Base-by-base conservation (phyloP, 2,888 invertebrate species). In the Ophion costatus region DNA sequence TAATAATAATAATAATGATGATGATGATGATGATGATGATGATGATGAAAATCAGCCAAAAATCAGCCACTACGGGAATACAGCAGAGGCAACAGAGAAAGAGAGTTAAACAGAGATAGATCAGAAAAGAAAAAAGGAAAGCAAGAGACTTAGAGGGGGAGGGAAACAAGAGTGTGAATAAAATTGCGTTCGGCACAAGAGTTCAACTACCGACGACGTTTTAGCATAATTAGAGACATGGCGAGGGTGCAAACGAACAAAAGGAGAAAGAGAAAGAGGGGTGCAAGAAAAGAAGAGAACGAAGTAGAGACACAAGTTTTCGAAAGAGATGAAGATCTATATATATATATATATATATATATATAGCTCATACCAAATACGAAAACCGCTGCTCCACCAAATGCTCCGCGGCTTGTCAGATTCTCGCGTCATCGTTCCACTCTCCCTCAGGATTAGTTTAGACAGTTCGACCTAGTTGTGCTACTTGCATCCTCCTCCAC, bases 381-480 rank as follows among this genome's bases (percentile, higher is more conserved):
- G 71, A 20, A 85, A 82, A 82, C 75, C 71, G 56, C 73, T 24
- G 63, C 80, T 57, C 63, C 73, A 69, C 76, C 73, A 73, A 79
- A 61, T 76, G 61, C 38, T 67, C 70, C 81, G 42, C 56, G 17
- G 71, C 56, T 80, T 84, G 84, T 84, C 84, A 82, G 70, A 79
- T 64, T 83, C 79, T 84, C 84, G 75, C 84, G 82, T 84, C 82
- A 84, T 82, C 82, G 71, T 85, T 51, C 56, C 11, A 14, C 85
- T 73, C 59, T 77, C 80, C 80, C 80, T 70, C 82, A 76, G 76
- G 79, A 85, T 85, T 85, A 85, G 85, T 85, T 82, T 69, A 67
- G 85, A 85, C 85, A 82, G 82, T 85, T 82, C 82, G 85, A 85
- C 85, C 85, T 80, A 85, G 80, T 85, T 82, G 56, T 71, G 76